Base-by-base conservation (phyloP, 2,888 invertebrate genomes). In the Choristoneura rosaceana region DNA sequence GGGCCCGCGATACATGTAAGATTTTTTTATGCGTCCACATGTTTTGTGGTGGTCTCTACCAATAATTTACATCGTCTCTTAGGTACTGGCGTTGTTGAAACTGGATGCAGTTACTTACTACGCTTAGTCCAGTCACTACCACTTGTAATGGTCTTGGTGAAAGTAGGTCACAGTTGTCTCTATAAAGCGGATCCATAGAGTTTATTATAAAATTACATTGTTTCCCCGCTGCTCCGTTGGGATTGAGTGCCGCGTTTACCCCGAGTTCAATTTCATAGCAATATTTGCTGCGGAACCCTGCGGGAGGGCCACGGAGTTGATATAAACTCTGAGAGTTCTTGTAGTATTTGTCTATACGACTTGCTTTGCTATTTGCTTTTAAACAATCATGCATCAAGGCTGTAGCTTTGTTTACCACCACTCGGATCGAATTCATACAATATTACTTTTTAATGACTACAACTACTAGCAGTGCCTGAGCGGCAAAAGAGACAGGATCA, bases 241-340 rank as follows among this genome's bases (percentile, higher is more conserved):
- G 73, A 71, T 45, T 69, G 71, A 74, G 67, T 69, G 73, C 75
- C 78, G 79, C 78, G 76, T 75, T 76, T 68, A 70, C 64, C 64
- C 74, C 76, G 79, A 84, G 84, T 86, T 87, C 87, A 88, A 90
- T 90, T 88, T 84, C 85, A 84, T 85, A 82, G 81, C 87, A 86
- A 87, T 89, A 87, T 89, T 86, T 87, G 84, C 79, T 80, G 76
- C 77, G 69, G 69, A 77, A 76, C 71, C 82, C 79, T 71, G 61
- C 67, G 82, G 77, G 78, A 78, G 60, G 71, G 58, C 45, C 55
- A 15, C 9, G 43, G 71, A 71, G 63, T 45, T 68, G 63, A 73
- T 64, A 69, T 69, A 25, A 55, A 45, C 34, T 50, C 10, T 2
- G 64, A 15, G n/a, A 64, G 14, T 62, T 52, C 10, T 59, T 34